A percentile compares a stretch with the other conserved stretches of the same genome.
Evolutionary conservation across 92 coral and sea anemone species (phyloP).

Genomic region (Blastomussa wellsi): DNA sequence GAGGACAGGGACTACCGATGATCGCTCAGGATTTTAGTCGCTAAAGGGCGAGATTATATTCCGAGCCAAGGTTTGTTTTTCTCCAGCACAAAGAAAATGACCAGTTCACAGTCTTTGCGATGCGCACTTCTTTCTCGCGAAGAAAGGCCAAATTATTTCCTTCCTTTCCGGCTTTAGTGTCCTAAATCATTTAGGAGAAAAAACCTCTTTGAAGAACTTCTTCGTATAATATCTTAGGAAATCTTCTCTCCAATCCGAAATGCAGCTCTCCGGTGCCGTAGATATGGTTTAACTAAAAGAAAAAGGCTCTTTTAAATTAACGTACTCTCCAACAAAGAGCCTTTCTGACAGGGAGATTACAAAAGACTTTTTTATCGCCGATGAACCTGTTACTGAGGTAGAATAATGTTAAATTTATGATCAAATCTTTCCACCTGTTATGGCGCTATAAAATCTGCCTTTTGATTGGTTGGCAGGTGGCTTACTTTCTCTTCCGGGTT

Average conservation of each 20-base stretch:
- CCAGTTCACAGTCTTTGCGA: constrained; percentile 6
- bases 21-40: background rate
- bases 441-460: constrained; percentile 36
- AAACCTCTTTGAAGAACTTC: background rate
- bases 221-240: background rate
- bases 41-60: background rate
- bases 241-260: background rate
- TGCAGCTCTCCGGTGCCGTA: background rate
- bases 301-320: constrained; percentile 27
- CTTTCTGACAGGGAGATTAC: constrained; percentile 71
- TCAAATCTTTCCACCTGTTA: constrained; percentile 78
- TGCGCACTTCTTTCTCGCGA: constrained; percentile 23
- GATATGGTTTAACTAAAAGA: background rate
- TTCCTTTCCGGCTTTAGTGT: background rate
- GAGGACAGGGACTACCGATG: background rate
- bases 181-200: background rate
- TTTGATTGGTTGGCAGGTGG: constrained; percentile 80
- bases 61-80: background rate
- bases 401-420: constrained; percentile 85
- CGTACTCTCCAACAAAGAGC: constrained; percentile 31
- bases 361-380: constrained; percentile 77
- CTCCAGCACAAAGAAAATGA: background rate
- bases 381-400: constrained; percentile 54
- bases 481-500: constrained; percentile 42
- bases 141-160: background rate